phyloP scores from a whole-genome alignment of 2,113 vertebrate species.

The Micronycteris hirsuta region DNA sequence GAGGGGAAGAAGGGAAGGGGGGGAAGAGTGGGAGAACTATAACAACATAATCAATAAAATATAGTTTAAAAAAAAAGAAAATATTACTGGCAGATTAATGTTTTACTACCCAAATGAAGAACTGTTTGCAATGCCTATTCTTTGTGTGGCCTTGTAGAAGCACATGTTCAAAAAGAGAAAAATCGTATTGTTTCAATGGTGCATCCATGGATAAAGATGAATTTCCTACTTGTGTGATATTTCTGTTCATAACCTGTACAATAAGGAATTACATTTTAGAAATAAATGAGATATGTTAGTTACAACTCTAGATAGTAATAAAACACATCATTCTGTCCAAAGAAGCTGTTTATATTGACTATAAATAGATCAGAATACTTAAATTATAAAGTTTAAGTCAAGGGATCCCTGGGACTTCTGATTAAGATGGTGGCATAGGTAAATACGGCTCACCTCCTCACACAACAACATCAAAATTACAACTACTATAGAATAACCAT shows the following conservation, averaged over 20 bases:
- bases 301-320: not conserved
- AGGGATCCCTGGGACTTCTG: not conserved
- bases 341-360: not conserved
- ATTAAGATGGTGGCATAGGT: too few relatives aligned
- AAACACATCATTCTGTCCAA: not conserved
- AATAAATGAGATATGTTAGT: slow-evolving; percentile 7
- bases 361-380: not conserved
- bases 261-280: slow-evolving; percentile 3
- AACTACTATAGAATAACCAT: too few relatives aligned
- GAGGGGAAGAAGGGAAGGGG: too few relatives aligned
- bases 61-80: too few relatives aligned
- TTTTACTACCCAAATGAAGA: not conserved
- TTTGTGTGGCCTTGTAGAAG: not conserved
- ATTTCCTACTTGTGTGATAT: not conserved
- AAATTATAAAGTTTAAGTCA: not conserved
- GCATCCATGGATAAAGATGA: not conserved
- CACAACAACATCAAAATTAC: too few relatives aligned
- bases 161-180: not conserved
- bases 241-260: not conserved
- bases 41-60: too few relatives aligned
- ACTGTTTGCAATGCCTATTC: not conserved
- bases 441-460: too few relatives aligned
- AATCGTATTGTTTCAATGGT: slow-evolving; percentile 31
- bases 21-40: too few relatives aligned
- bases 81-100: not conserved